A percentile compares a stretch with the other conserved stretches of the same genome.
These are phyloP conservation scores for Zapus hudsonius DNA, from an alignment of 2,113 vertebrate species.

Conservation along the genomic window DNA sequence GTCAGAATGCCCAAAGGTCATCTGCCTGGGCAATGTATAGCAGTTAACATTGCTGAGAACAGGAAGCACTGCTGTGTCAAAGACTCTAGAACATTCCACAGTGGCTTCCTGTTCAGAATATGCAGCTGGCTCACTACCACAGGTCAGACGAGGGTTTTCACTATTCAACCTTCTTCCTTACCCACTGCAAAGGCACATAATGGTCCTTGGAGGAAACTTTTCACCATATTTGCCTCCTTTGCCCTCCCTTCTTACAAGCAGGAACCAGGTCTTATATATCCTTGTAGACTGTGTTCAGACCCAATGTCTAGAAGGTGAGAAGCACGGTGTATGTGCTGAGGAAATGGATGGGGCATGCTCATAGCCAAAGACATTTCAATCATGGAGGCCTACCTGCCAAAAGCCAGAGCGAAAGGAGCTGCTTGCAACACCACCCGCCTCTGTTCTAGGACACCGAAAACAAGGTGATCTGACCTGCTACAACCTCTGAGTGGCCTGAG, in stretches of 20 bases:
- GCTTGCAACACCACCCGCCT: not conserved
- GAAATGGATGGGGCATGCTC: not conserved
- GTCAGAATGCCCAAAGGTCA: not conserved
- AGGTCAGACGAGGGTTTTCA: not conserved
- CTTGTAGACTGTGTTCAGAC: not conserved
- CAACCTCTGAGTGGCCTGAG: not conserved
- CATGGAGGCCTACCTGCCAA: not conserved
- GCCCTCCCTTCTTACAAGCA: not conserved
- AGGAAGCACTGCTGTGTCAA: not conserved
- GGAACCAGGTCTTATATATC: not conserved
- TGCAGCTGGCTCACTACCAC: not conserved
- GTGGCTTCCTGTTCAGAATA: not conserved
- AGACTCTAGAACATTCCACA: not conserved
- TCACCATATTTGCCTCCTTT: not conserved
- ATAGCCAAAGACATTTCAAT: not conserved
- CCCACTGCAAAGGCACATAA: not conserved
- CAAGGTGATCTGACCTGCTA: not conserved
- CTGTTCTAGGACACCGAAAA: not conserved
- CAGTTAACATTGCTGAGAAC: not conserved
- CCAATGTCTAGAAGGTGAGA: not conserved
- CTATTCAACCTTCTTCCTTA: not conserved
- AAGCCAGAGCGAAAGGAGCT: not conserved
- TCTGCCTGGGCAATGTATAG: not conserved
- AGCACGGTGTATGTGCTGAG: not conserved
- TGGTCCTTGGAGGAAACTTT: not conserved